Conservation (phyloP, 2,888 invertebrate genomes). For the Drosophila paucipuncta region DNA sequence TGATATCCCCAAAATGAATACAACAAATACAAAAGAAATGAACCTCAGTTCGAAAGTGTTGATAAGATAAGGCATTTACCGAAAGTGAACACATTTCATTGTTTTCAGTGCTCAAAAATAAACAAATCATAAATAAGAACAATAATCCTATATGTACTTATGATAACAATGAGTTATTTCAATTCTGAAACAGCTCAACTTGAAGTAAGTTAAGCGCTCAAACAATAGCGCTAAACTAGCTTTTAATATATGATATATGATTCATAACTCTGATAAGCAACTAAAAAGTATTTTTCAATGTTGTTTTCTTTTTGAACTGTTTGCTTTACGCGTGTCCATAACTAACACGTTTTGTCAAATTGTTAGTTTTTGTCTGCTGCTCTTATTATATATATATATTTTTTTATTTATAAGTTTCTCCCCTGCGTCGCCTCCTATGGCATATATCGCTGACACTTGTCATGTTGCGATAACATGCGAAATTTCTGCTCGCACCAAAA, state of each 20-base stretch:
- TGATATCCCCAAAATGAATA: constrained; percentile 27
- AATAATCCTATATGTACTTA: not conserved
- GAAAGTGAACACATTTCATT: not conserved
- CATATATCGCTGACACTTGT: constrained; percentile 66
- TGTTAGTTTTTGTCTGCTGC: constrained; percentile 36
- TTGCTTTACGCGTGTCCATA: constrained; percentile 43
- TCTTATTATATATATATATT: constrained; percentile 19
- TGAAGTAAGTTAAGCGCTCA: constrained; percentile 15
- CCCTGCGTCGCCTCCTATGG: constrained; percentile 5
- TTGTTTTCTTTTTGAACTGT: constrained; percentile 13
- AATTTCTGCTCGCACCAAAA: constrained; percentile 59
- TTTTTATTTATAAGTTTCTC: constrained; percentile 11
- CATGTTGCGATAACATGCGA: constrained; percentile 76
- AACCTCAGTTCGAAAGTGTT: constrained; percentile 5
- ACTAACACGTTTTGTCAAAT: constrained; percentile 61
- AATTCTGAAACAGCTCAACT: not conserved
- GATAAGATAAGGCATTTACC: constrained; percentile 44
- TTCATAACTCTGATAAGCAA: constrained; percentile 44
- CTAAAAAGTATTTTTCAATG: constrained; percentile 33
- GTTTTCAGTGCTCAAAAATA: constrained; percentile 16
- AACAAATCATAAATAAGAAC: constrained; percentile 19
- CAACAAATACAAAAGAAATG: constrained; percentile 17
- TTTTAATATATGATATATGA: constrained; percentile 15
- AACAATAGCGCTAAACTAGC: not conserved
- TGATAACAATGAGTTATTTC: not conserved